Evolutionary conservation across 2,797 vertebrate species (phyloP).

Genomic region (Lagocephalus sceleratus): DNA sequence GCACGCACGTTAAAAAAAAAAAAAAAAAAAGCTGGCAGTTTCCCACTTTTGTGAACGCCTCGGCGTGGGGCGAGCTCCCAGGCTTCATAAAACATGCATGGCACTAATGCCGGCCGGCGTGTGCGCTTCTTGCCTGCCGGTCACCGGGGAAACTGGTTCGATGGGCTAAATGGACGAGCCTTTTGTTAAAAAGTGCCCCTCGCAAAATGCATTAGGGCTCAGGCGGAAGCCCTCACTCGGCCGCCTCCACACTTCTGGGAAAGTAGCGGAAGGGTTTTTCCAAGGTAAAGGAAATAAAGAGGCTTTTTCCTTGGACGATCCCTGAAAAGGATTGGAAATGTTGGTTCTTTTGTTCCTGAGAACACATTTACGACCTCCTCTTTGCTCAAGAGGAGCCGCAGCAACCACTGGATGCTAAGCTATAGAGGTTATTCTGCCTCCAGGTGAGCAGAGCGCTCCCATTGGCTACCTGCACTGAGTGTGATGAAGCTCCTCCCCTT

Average conservation of each 20-base stretch:
- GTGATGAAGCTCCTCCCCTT: conserved; percentile 24
- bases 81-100: conserved; percentile 63
- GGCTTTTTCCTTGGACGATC: conserved; percentile 1
- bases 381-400: conserved; percentile 32
- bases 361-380: conserved; percentile 35
- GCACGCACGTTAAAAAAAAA: background rate
- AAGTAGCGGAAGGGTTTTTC: conserved; percentile 11
- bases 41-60: conserved; percentile 22
- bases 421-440: conserved; percentile 49
- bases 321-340: conserved; percentile 5
- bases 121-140: conserved; percentile 24
- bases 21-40: conserved; percentile 20
- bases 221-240: conserved; percentile 6
- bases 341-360: background rate
- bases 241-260: conserved; percentile 13
- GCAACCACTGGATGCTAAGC: conserved; percentile 10
- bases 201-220: conserved; percentile 28
- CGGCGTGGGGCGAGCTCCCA: conserved; percentile 42
- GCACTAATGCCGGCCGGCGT: conserved; percentile 51
- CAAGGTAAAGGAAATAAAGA: conserved; percentile 44
- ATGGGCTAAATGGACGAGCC: conserved; percentile 44
- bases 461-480: background rate
- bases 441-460: conserved; percentile 39
- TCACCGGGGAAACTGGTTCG: conserved; percentile 44
- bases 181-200: conserved; percentile 26